Conservation (phyloP, 2,888 invertebrate species). For the Schizotus pectinicornis region DNA sequence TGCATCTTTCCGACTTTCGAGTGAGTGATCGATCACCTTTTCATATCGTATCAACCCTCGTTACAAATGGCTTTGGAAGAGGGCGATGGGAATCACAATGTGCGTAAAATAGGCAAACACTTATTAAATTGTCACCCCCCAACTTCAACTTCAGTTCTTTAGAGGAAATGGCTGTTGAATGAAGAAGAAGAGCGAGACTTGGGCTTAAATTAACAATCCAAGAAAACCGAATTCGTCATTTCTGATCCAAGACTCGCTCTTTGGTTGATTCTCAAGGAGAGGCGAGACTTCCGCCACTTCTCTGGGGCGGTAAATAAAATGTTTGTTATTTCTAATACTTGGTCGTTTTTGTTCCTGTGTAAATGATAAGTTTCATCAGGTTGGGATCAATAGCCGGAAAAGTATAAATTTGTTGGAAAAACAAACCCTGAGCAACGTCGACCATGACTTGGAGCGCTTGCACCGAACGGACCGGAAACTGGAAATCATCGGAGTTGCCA, state of each 20-base stretch:
- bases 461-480: background rate
- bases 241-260: too few relatives aligned
- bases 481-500: constrained; percentile 3
- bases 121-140: constrained; percentile 4
- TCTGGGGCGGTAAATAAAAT: too few relatives aligned
- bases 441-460: background rate
- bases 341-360: background rate
- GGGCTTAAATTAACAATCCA: background rate
- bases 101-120: constrained; percentile 4
- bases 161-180: background rate
- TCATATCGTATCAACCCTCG: constrained; percentile 4
- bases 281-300: too few relatives aligned
- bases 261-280: too few relatives aligned
- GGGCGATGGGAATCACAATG: constrained; percentile 1
- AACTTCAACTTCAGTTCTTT: background rate
- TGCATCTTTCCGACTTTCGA: constrained; percentile 6
- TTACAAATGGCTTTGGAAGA: constrained; percentile 4
- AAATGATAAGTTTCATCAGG: background rate
- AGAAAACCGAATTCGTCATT: too few relatives aligned
- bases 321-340: too few relatives aligned
- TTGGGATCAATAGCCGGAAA: constrained; percentile 1
- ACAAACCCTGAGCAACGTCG: background rate
- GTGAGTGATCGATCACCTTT: constrained; percentile 13
- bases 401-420: background rate
- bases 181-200: background rate